Base-by-base conservation (phyloP, 2,113 vertebrate genomes). In the Oncorhynchus gorbuscha region DNA sequence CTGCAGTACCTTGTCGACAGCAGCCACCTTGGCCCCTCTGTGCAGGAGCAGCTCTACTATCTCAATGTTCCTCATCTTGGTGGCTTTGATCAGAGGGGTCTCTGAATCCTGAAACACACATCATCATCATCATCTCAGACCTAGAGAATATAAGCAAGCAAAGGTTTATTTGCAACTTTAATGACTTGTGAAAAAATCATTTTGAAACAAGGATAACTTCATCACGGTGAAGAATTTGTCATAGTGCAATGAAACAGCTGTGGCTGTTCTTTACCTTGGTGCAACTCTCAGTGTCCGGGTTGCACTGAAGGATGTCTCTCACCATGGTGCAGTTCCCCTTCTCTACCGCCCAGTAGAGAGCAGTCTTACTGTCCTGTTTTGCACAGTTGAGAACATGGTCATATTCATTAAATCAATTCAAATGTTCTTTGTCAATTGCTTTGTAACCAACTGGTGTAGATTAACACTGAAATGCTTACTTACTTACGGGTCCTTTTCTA, bases 11-110 rank as follows among this genome's bases (percentile, higher is more conserved):
- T 94, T 96, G 73, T 99, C 98, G 45, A 96, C 82, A 20, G 97
- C 97, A 74, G 98, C 98, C 77, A 99, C 98, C 65, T 95, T 99
- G 11, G 97, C 98, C 74, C 97, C 97, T 93, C 98, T 99, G 86
- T 99, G 96, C 71, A 99, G 91, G 81, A 99, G 91, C 18, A 97
- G 95, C 83, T 99, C 97, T 58, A 99, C 98, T 48, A 99, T 95
- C 82, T 99, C 98, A 81, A 99, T 97, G 81, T 95, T 98, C 86
- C 98, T 95, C 97, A 99, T 99, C 90, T 99, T 99, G 67, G 98
- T 99, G 58, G 97, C 97, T 90, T 99, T 99, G 87, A 99, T 99
- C 70, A 99, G 95, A 0, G 98, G 96, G 3, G 97, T 98, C 86
- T 99, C 98, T 22, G 96, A 97, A 5, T 99, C 98, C 98, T 99